Conservation (phyloP, 2,113 vertebrate genomes). For the Otis tarda region DNA sequence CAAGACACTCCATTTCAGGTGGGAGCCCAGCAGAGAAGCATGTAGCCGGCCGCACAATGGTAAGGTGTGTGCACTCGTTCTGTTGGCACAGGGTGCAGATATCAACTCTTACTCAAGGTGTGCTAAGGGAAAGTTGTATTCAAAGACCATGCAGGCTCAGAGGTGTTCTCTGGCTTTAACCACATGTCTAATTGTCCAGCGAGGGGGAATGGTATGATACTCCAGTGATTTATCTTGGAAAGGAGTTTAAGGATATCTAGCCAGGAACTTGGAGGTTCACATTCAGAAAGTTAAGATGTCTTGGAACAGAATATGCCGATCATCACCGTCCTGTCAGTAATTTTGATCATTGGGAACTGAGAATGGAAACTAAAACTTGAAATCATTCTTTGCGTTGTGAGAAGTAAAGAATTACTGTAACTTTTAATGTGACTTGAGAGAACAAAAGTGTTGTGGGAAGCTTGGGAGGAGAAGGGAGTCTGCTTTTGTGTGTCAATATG, state of each 20-base stretch:
- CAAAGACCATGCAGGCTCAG: neutral
- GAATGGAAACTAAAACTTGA: neutral
- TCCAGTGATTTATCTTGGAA: neutral
- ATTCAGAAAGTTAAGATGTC: neutral
- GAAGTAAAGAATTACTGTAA: neutral
- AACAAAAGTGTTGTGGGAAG: neutral
- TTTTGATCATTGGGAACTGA: neutral
- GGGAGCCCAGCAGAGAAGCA: neutral
- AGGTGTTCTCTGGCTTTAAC: neutral
- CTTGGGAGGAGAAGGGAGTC: neutral
- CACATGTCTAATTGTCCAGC: neutral
- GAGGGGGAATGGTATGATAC: neutral
- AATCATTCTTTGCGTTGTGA: neutral
- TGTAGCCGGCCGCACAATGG: rapidly evolving
- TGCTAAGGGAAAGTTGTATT: neutral
- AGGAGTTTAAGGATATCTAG: neutral
- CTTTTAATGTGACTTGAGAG: neutral
- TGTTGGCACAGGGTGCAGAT: neutral
- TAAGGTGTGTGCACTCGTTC: neutral
- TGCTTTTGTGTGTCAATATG: neutral
- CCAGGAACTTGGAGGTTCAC: neutral
- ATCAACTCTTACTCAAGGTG: neutral
- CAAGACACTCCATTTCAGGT: neutral
- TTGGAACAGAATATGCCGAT: neutral
- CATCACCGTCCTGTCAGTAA: neutral